Percentiles rank a stretch among this genome's conserved stretches.
Conservation (phyloP, 2,888 invertebrate species). For the Furcula furcula region DNA sequence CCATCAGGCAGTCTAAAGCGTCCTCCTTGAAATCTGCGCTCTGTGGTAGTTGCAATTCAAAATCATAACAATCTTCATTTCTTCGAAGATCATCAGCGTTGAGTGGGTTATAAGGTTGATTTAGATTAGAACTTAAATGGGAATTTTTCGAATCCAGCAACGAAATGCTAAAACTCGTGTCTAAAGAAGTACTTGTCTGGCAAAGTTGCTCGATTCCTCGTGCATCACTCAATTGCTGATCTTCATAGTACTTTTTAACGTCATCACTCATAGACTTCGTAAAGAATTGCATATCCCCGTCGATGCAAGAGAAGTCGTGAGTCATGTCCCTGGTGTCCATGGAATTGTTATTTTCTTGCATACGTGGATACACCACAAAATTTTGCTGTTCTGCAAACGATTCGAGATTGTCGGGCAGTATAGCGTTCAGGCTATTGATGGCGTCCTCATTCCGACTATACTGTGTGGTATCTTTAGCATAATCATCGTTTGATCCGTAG, state of each 20-base stretch:
- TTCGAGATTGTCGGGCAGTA: slow-evolving; percentile 70
- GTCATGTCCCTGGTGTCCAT: slow-evolving; percentile 57
- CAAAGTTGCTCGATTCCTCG: slow-evolving; percentile 67
- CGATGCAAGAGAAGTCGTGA: slow-evolving; percentile 71
- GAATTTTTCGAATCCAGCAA: slow-evolving; percentile 61
- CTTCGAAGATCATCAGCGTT: slow-evolving; percentile 62
- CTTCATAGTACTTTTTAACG: slow-evolving; percentile 73
- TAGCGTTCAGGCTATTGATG: slow-evolving; percentile 64
- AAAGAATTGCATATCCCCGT: slow-evolving; percentile 74
- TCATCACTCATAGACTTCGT: slow-evolving; percentile 76
- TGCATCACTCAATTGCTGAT: slow-evolving; percentile 61
- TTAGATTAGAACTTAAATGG: slow-evolving; percentile 55
- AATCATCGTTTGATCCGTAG: slow-evolving; percentile 45
- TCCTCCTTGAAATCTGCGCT: slow-evolving; percentile 66
- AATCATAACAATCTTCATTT: slow-evolving; percentile 69
- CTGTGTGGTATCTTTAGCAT: slow-evolving; percentile 49
- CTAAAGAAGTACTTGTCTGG: slow-evolving; percentile 61
- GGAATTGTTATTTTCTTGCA: slow-evolving; percentile 52
- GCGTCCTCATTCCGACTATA: slow-evolving; percentile 59
- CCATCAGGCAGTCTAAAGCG: slow-evolving; percentile 64
- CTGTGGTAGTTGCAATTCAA: slow-evolving; percentile 61
- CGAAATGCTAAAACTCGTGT: slow-evolving; percentile 67
- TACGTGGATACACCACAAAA: slow-evolving; percentile 58
- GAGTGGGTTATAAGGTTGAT: slow-evolving; percentile 55
- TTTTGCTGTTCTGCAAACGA: slow-evolving; percentile 69